These are phyloP conservation scores for Spodoptera frugiperda DNA, from an alignment of 1,140 invertebrate genomes.

Conservation along the genomic window DNA sequence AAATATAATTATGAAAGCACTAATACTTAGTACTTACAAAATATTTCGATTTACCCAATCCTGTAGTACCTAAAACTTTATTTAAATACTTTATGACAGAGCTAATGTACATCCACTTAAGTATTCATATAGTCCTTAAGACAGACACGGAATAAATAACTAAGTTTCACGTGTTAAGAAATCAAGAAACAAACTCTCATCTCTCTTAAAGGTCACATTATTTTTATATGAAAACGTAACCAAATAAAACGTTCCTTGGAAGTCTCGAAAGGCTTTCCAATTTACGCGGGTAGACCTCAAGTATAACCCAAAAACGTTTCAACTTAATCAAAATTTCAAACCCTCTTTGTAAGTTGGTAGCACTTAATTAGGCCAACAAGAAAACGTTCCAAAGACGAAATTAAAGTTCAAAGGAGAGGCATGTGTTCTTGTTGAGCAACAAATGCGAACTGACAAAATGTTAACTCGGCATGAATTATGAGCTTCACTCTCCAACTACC, in stretches of 20 bases:
- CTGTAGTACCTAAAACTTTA: constrained; percentile 13
- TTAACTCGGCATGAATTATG: constrained; percentile 84
- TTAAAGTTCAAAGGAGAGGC: constrained; percentile 62
- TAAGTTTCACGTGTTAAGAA: constrained; percentile 1
- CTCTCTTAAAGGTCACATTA: not conserved
- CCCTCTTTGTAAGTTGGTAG: constrained; percentile 49
- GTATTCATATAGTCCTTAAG: constrained; percentile 31
- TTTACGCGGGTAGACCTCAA: constrained; percentile 34
- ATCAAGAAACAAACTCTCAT: not conserved
- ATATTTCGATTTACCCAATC: constrained; percentile 16
- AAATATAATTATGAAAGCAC: constrained; percentile 8
- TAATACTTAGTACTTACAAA: too few relatives aligned
- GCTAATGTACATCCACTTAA: constrained; percentile 27
- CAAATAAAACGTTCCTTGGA: constrained; percentile 24
- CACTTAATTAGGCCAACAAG: constrained; percentile 63
- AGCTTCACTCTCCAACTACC: constrained; percentile 69
- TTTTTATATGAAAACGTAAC: not conserved
- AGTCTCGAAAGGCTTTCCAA: constrained; percentile 33
- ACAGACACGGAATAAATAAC: constrained; percentile 19
- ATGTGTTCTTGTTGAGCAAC: constrained; percentile 64
- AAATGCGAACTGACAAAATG: constrained; percentile 83
- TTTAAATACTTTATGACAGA: constrained; percentile 25
- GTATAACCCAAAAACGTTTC: constrained; percentile 45
- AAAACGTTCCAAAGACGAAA: constrained; percentile 56
- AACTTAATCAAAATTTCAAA: constrained; percentile 57